Percentiles rank a stretch among this genome's conserved stretches.
phyloP scores from a whole-genome alignment of 2,888 invertebrate genomes.

The Noctua comes region DNA sequence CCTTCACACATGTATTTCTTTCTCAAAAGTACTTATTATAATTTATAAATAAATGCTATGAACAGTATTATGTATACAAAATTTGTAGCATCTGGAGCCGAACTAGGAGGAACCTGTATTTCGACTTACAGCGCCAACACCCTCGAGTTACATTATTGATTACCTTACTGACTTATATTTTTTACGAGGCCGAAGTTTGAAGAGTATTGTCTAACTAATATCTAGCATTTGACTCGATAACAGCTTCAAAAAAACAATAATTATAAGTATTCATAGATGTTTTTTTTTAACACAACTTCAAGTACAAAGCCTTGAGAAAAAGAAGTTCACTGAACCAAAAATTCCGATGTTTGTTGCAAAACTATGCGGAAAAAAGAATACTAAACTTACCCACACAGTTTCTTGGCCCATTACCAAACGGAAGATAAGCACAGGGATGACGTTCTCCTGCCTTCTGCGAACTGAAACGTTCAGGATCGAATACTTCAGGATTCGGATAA shows the following conservation, averaged over 20 bases:
- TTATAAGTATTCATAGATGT: background rate
- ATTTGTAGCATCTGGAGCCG: background rate
- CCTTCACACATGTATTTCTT: too few species aligned
- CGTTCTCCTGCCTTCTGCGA: background rate
- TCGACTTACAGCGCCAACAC: too few species aligned
- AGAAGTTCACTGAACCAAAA: background rate
- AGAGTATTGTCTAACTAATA: too few species aligned
- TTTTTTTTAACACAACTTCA: background rate
- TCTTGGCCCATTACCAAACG: conserved; percentile 8
- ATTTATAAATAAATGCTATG: too few species aligned
- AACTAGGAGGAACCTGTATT: too few species aligned
- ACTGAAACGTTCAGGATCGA: conserved; percentile 15
- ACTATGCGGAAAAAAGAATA: background rate
- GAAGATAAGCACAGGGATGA: conserved; percentile 14
- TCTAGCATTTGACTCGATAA: too few species aligned
- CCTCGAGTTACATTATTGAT: too few species aligned
- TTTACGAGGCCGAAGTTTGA: too few species aligned
- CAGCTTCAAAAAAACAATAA: too few species aligned
- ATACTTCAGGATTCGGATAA: conserved; percentile 3
- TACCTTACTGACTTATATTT: too few species aligned
- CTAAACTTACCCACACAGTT: conserved; percentile 10
- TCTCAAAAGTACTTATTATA: too few species aligned
- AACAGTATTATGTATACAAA: too few species aligned
- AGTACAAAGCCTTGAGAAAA: background rate
- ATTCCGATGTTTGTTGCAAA: background rate